Percentiles rank a stretch among this genome's conserved stretches.
phyloP scores from a whole-genome alignment of 2,113 vertebrate species.

The Oceanites oceanicus region DNA sequence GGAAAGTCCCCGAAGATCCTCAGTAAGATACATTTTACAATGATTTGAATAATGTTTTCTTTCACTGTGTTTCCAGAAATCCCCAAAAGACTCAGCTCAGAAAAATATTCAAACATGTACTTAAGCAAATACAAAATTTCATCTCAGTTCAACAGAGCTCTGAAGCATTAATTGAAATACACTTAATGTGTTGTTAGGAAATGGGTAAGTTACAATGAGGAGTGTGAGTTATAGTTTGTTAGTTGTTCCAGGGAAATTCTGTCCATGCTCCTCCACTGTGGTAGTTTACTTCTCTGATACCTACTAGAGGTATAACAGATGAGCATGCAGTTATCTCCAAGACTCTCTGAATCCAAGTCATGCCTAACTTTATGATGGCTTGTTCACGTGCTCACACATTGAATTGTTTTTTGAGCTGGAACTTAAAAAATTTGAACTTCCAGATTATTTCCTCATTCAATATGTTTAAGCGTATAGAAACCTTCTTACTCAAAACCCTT shows the following conservation, averaged over 20 bases:
- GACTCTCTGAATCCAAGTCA: not conserved
- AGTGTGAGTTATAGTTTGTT: not conserved
- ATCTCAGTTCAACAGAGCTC: not conserved
- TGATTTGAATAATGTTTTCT: not conserved
- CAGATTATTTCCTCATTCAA: not conserved
- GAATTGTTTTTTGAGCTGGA: not conserved
- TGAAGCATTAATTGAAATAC: not conserved
- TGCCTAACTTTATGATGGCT: not conserved
- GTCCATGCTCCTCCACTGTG: not conserved
- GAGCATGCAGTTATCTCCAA: not conserved
- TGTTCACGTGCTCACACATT: not conserved
- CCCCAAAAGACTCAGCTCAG: not conserved
- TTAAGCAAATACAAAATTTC: not conserved
- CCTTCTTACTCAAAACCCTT: not conserved
- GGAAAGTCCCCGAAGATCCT: not conserved
- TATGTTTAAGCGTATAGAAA: not conserved
- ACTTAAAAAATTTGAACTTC: not conserved
- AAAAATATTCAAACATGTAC: not conserved
- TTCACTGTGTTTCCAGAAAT: not conserved
- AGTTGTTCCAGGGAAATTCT: not conserved
- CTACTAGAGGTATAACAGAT: not conserved
- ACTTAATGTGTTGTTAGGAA: not conserved
- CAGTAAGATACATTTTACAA: not conserved
- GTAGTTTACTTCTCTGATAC: not conserved
- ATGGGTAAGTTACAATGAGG: not conserved